phyloP scores from a whole-genome alignment of 2,113 vertebrate genomes.

The Macrotus californicus region DNA sequence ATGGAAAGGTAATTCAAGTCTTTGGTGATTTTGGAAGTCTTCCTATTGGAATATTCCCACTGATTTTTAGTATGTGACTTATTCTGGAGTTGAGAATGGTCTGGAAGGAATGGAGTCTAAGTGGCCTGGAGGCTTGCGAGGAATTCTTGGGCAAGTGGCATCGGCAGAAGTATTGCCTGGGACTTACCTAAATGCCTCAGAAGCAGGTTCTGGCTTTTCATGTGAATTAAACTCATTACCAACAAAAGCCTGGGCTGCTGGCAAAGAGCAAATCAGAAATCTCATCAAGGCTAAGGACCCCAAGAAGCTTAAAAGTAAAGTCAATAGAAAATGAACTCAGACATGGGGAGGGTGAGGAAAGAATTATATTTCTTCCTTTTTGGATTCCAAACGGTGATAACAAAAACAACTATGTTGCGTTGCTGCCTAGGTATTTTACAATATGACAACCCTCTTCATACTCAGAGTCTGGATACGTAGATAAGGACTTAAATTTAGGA shows the following conservation, averaged over 20 bases:
- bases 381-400: neutral
- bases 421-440: neutral
- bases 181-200: neutral
- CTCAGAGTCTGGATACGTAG: neutral
- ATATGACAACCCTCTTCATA: neutral
- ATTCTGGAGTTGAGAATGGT: neutral
- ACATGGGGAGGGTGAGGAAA: neutral
- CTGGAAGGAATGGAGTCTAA: neutral
- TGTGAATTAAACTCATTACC: constrained; percentile 14
- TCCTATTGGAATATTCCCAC: constrained; percentile 47
- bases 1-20: constrained; percentile 64
- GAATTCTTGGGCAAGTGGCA: neutral
- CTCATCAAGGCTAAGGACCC: neutral
- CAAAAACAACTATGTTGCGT: neutral
- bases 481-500: neutral
- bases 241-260: neutral
- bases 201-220: neutral
- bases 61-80: constrained; percentile 20
- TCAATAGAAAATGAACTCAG: constrained; percentile 1
- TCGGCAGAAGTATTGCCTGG: neutral
- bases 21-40: constrained; percentile 46
- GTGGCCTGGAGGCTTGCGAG: neutral
- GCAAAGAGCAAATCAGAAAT: neutral
- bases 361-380: neutral
- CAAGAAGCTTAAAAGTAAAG: neutral